Conservation (phyloP, 2,888 invertebrate genomes). For the Flexamia atlantica region DNA sequence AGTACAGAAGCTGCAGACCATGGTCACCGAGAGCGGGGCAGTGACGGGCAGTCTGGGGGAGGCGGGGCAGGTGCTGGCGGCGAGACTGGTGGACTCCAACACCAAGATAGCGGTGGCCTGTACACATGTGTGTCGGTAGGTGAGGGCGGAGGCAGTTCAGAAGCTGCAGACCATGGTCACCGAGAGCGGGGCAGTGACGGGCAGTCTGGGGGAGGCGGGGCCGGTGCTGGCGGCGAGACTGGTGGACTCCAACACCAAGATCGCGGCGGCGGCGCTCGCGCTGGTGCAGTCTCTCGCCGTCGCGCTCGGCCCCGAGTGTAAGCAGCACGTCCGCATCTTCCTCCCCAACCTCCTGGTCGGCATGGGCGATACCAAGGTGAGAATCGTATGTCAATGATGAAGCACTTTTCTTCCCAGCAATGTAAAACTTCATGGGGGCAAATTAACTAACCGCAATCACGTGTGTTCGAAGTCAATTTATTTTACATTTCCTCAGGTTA, state of each 20-base stretch:
- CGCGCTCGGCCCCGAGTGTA: conserved; percentile 88
- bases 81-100: no score
- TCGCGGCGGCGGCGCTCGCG: conserved; percentile 89
- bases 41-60: conserved; percentile 91
- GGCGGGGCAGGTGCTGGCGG: no score
- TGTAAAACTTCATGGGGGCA: no score
- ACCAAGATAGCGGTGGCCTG: no score
- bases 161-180: conserved; percentile 85
- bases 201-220: conserved; percentile 90
- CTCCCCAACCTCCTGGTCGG: conserved; percentile 89
- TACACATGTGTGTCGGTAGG: conserved; percentile 72
- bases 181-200: conserved; percentile 89
- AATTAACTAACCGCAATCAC: no score
- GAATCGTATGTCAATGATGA: no score
- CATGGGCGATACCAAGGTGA: conserved; percentile 84
- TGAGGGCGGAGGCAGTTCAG: conserved; percentile 85
- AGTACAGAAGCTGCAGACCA: conserved; percentile 83
- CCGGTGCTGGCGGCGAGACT: conserved; percentile 87
- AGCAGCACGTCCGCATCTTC: conserved; percentile 87
- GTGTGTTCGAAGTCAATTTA: no score
- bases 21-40: conserved; percentile 86
- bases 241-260: conserved; percentile 94
- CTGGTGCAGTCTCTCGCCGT: conserved; percentile 90
- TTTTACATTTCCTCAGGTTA: no score
- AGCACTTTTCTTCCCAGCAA: no score